Percentiles rank a stretch among this genome's conserved stretches.
Conservation (phyloP, 2,113 vertebrate species). For the Machaerirhynchus nigripectus region DNA sequence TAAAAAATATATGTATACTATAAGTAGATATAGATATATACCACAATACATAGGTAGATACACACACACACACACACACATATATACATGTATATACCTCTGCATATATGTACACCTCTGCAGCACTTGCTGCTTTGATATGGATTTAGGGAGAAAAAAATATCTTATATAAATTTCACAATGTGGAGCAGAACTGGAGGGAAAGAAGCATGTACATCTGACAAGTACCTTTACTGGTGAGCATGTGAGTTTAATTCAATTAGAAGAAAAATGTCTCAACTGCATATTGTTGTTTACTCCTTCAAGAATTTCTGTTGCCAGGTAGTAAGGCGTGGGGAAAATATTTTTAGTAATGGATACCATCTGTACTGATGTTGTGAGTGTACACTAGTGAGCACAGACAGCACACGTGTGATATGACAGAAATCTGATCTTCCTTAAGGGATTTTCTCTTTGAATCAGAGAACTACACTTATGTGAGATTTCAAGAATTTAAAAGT, state of each 20-base stretch:
- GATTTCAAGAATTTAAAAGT: background rate
- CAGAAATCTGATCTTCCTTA: background rate
- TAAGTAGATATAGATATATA: background rate
- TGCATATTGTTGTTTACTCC: background rate
- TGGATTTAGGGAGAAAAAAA: background rate
- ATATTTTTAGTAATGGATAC: conserved; percentile 4
- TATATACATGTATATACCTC: background rate
- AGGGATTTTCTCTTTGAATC: background rate
- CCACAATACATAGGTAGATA: background rate
- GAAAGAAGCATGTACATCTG: background rate
- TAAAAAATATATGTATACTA: background rate
- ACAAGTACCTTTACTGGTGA: background rate
- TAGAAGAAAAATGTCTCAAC: background rate
- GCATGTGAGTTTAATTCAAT: background rate
- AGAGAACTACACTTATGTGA: background rate
- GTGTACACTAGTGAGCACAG: background rate
- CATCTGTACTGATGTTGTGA: background rate
- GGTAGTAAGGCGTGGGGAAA: background rate
- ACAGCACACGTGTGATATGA: background rate
- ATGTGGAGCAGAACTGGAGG: background rate
- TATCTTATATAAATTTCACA: background rate
- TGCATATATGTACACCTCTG: background rate
- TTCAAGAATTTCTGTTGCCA: background rate
- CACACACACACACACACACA: background rate
- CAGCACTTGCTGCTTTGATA: background rate